Base-by-base conservation (phyloP, 2,113 vertebrate species). In the Leucoraja erinaceus region DNA sequence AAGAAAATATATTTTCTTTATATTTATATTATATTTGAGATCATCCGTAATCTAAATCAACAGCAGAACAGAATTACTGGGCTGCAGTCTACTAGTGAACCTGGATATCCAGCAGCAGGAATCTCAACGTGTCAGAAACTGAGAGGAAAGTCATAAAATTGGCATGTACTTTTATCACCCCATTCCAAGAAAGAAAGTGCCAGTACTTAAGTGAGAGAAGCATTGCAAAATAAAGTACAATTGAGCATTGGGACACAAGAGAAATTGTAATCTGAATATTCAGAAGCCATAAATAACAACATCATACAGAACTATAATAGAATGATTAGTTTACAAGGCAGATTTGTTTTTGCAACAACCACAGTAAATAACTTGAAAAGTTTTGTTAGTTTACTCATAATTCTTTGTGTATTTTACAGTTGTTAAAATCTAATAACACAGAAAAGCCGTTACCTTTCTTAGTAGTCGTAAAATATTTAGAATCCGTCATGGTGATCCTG, bases 401-500 rank as follows among this genome's bases (percentile, higher is more conserved):
- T 31, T 31, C 28, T 63, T 88, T 63, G 18, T 63, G 56, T 63
- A 93, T n/a, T 79, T 78, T 78, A 78, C 33, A 93, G 22, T 61
- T 25, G 54, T 4, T 63, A 79, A 4, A 56, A 93, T 78, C 18
- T 9, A 78, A 20, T 81, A 54, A n/a, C 8, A 77, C 9, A 79
- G 70, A 25, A 79, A 68, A 38, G 11, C 74, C 54, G 10, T 95
- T 94, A 99, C 98, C 99, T 99, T 99, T 99, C 95, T 99, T 99
- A 38, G 98, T 99, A 59, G 99, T 99, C 94, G 99, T 99, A 96
- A 99, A 99, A 94, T 99, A 99, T 95, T 99, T 99, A 0, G 99
- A 99, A 97, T 99, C 99, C 0, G 98, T 98, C 99, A 99, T 99
- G 96, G 97, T 96, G 96, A 96, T 95, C 95, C 96, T 96, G 93